Percentiles rank a stretch among this genome's conserved stretches.
phyloP scores from a whole-genome alignment of 2,888 invertebrate genomes.

The Frankliniella fusca region DNA sequence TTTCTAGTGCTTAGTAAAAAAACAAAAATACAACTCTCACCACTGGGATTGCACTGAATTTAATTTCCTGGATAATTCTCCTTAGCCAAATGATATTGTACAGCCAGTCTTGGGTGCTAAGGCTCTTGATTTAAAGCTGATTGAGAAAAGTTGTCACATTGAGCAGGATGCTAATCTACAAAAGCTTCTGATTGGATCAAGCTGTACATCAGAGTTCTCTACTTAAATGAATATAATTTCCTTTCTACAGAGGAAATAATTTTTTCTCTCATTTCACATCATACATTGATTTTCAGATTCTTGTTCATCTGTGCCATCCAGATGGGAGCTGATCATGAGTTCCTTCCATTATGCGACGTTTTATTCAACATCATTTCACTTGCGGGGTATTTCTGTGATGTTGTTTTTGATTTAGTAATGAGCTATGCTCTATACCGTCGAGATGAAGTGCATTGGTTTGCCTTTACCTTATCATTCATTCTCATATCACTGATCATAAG shows the following conservation, averaged over 20 bases:
- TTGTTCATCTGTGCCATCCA: neutral
- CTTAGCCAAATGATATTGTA: no score
- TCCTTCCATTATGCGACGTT: constrained; percentile 85
- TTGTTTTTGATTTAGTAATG: constrained; percentile 82
- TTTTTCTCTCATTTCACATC: neutral
- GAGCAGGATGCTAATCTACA: no score
- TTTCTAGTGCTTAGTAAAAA: neutral
- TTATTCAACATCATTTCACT: constrained; percentile 86
- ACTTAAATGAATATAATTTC: no score
- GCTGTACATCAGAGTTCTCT: no score
- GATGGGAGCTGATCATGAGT: constrained; percentile 53
- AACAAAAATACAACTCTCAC: neutral
- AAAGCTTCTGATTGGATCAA: no score
- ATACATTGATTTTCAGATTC: neutral
- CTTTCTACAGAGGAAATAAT: no score
- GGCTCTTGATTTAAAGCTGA: no score
- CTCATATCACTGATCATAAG: constrained; percentile 69
- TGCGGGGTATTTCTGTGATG: constrained; percentile 85
- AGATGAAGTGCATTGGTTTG: constrained; percentile 61
- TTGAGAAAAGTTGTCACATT: no score
- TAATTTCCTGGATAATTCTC: no score
- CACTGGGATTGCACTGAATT: neutral
- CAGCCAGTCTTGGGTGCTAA: no score
- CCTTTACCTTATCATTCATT: constrained; percentile 65
- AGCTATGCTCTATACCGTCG: constrained; percentile 75